Conservation (phyloP, 1,140 invertebrate species). For the Chrysopa pallens region DNA sequence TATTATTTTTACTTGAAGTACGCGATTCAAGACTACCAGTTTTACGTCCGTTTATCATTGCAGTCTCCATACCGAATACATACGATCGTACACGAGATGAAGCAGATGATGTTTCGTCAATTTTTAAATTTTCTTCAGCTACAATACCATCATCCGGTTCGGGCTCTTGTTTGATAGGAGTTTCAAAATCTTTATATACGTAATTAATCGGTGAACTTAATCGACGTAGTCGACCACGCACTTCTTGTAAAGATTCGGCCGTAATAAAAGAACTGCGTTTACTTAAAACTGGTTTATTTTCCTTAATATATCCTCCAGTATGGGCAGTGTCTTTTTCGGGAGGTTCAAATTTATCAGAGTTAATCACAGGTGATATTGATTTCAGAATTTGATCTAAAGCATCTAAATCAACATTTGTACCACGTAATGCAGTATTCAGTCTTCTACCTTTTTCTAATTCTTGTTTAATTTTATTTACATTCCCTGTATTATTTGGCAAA, state of each 20-base stretch:
- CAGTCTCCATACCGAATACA: conserved; percentile 23
- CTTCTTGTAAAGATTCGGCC: conserved; percentile 35
- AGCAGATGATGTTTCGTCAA: conserved; percentile 8
- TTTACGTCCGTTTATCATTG: conserved; percentile 15
- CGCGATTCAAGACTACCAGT: conserved; percentile 36
- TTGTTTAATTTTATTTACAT: conserved; percentile 27
- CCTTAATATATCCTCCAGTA: conserved; percentile 16
- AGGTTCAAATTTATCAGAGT: conserved; percentile 16
- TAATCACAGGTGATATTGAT: conserved; percentile 15
- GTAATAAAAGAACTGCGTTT: conserved; percentile 30
- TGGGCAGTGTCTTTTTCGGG: conserved; percentile 24
- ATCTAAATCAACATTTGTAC: conserved; percentile 26
- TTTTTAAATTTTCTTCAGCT: conserved; percentile 14
- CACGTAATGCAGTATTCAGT: conserved; percentile 25
- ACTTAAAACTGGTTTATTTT: conserved; percentile 17
- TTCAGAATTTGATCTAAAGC: conserved; percentile 27
- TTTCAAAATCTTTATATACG: conserved; percentile 18
- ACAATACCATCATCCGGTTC: conserved; percentile 26
- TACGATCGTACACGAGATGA: conserved; percentile 20
- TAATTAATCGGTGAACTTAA: conserved; percentile 22
- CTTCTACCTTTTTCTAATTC: conserved; percentile 29
- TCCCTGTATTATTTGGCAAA: conserved; percentile 27
- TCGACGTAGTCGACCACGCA: conserved; percentile 29
- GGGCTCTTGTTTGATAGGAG: conserved; percentile 10
- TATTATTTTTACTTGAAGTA: conserved; percentile 18